Conservation (phyloP, 2,888 invertebrate genomes). For the Drosophila pseudotalamancana region DNA sequence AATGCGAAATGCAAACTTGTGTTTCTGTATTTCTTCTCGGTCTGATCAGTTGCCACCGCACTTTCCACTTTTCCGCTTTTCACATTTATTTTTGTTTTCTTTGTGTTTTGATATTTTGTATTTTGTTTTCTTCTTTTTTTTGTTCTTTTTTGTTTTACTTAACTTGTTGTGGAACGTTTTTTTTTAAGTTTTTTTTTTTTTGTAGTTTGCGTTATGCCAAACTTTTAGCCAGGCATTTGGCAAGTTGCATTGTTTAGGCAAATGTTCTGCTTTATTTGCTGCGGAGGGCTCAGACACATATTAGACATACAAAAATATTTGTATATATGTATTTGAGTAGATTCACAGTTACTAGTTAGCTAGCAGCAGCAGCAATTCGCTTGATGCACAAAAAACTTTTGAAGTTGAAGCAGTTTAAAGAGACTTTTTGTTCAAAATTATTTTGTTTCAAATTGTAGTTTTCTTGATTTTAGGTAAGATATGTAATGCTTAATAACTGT, state of each 20-base stretch:
- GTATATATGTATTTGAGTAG: slow-evolving; percentile 2
- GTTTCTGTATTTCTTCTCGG: slow-evolving; percentile 52
- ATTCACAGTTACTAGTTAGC: slow-evolving; percentile 4
- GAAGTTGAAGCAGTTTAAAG: too few relatives aligned
- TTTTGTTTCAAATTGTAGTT: too few relatives aligned
- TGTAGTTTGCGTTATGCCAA: slow-evolving; percentile 25
- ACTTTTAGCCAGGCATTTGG: slow-evolving; percentile 33
- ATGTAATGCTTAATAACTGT: too few relatives aligned
- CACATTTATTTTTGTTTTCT: slow-evolving; percentile 10
- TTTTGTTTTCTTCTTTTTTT: neutral
- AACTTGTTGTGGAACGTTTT: slow-evolving; percentile 30
- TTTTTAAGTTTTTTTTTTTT: too few relatives aligned
- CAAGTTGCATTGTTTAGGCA: slow-evolving; percentile 28
- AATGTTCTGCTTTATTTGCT: slow-evolving; percentile 23
- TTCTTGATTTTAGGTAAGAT: too few relatives aligned
- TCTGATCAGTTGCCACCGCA: slow-evolving; percentile 32
- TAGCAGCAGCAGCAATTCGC: slow-evolving; percentile 3
- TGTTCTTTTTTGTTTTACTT: neutral
- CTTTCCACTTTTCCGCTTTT: slow-evolving; percentile 19
- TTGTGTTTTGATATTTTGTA: slow-evolving; percentile 17
- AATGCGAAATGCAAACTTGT: slow-evolving; percentile 51
- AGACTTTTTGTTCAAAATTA: neutral
- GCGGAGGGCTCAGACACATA: neutral
- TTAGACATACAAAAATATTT: slow-evolving; percentile 2
- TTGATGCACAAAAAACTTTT: too few relatives aligned